These are phyloP conservation scores for Pygoscelis adeliae DNA, from an alignment of 2,113 vertebrate genomes.

Conservation along the genomic window DNA sequence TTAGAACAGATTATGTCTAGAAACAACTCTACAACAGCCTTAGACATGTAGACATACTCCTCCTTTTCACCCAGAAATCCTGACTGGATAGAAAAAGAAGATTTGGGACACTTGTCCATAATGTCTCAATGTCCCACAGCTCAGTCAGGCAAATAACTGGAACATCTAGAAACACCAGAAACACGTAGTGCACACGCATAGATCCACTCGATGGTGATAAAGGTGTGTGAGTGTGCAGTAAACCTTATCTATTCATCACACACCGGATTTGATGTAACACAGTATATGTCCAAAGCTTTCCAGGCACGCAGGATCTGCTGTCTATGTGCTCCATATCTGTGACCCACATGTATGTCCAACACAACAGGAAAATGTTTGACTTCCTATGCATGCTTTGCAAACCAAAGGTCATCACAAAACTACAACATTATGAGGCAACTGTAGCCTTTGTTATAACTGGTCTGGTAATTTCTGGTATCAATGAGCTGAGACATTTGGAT, in stretches of 20 bases:
- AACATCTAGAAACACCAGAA: not conserved
- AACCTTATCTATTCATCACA: not conserved
- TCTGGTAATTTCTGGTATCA: not conserved
- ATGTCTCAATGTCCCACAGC: not conserved
- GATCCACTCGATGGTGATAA: not conserved
- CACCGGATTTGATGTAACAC: not conserved
- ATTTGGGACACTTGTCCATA: not conserved
- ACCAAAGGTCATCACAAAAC: not conserved
- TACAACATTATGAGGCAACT: accelerated
- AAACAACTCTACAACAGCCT: not conserved
- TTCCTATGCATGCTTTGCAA: not conserved
- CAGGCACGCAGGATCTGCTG: not conserved
- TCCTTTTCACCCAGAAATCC: not conserved
- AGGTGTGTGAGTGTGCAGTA: not conserved
- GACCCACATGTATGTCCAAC: not conserved
- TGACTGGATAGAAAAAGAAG: not conserved
- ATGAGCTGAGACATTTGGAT: not conserved
- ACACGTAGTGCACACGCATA: accelerated
- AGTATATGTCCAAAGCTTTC: not conserved
- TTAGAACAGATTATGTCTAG: not conserved
- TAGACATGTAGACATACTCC: not conserved
- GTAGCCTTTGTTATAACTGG: not conserved
- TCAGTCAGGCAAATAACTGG: not conserved
- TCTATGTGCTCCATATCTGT: not conserved
- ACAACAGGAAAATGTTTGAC: not conserved